Conservation (phyloP, 2,797 vertebrate genomes). For the Micrastur ruficollis region DNA sequence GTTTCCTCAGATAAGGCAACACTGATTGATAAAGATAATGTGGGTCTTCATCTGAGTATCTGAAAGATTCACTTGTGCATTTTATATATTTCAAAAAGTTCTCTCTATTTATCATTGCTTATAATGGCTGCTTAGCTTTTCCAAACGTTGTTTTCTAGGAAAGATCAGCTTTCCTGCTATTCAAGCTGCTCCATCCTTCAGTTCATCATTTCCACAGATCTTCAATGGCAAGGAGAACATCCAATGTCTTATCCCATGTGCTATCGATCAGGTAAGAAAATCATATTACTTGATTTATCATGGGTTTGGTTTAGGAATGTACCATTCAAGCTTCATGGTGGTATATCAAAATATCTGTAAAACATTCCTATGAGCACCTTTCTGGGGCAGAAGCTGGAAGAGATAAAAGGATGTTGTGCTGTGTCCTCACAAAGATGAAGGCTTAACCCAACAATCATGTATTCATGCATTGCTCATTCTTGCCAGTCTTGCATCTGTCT, state of each 20-base stretch:
- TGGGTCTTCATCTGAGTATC: background rate
- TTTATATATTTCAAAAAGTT: background rate
- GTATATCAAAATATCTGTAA: background rate
- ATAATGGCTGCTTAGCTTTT: background rate
- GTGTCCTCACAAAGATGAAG: background rate
- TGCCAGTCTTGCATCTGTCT: background rate
- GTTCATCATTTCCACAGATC: constrained; percentile 94
- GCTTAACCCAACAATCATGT: background rate
- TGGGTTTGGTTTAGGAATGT: background rate
- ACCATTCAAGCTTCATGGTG: background rate
- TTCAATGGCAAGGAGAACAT: constrained; percentile 86
- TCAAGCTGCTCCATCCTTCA: constrained; percentile 96
- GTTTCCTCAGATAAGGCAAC: background rate
- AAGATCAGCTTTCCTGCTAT: constrained; percentile 98
- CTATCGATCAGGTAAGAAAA: constrained; percentile 91
- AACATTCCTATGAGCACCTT: background rate
- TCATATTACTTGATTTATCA: background rate
- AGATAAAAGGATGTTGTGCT: background rate
- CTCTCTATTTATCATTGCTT: background rate
- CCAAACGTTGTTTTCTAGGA: constrained; percentile 75
- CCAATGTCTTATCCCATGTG: constrained; percentile 96
- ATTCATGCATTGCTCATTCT: background rate
- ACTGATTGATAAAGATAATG: background rate
- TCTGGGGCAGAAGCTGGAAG: background rate
- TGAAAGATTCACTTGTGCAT: background rate